Conservation (phyloP, 2,797 vertebrate genomes). For the Sebastes steindachneri region DNA sequence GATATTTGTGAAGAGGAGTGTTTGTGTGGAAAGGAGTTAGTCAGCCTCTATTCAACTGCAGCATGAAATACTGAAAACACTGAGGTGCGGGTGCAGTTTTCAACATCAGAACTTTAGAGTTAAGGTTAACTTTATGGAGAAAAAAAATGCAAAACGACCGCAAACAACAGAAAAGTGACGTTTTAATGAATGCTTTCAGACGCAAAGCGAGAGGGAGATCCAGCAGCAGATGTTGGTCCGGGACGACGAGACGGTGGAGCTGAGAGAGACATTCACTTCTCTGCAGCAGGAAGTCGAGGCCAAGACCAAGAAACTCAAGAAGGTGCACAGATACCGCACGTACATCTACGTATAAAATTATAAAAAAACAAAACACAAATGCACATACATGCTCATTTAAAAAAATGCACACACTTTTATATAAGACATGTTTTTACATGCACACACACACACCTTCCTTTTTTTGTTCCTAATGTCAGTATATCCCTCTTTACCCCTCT, state of each 20-base stretch:
- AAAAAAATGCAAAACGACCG: accelerated
- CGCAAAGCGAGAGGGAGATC: constrained; percentile 78
- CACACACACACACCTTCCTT: not conserved
- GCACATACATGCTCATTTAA: not conserved
- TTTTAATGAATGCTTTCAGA: constrained; percentile 50
- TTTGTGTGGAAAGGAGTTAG: not conserved
- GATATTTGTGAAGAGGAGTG: not conserved
- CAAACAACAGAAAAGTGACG: not conserved
- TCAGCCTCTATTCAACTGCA: not conserved
- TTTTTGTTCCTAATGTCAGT: constrained; percentile 55
- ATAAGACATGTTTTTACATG: not conserved
- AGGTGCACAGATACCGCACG: constrained; percentile 76
- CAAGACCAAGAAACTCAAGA: constrained; percentile 98
- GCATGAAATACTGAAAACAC: not conserved
- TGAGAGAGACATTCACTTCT: constrained; percentile 91
- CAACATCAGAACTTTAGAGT: not conserved
- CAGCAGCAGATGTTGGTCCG: constrained; percentile 82
- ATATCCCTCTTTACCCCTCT: constrained; percentile 65
- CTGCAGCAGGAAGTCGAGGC: constrained; percentile 97
- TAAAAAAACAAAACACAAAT: not conserved
- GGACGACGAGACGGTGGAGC: constrained; percentile 83
- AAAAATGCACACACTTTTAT: not conserved
- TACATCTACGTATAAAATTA: not conserved
- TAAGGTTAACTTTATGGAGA: too few relatives aligned
- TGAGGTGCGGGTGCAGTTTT: not conserved